A percentile compares a stretch with the other conserved stretches of the same genome.
Evolutionary conservation across 2,888 invertebrate genomes (phyloP).

Genomic region (Ennomos quercinarius): DNA sequence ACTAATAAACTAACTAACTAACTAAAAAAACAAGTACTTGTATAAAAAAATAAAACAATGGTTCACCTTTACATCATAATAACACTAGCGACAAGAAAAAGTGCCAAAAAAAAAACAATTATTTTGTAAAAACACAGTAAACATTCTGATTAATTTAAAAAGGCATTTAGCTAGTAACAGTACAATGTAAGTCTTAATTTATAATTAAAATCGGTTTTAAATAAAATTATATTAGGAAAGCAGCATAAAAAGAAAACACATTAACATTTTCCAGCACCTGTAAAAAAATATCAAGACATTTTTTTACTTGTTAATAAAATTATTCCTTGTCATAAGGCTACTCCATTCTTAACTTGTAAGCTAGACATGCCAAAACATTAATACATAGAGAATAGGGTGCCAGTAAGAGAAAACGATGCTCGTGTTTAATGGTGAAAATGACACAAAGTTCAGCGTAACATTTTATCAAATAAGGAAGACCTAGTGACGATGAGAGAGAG

Average conservation of each 20-base stretch:
- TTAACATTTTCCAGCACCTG: slow-evolving; percentile 28
- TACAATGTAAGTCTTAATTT: not conserved
- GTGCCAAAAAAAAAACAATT: too few species aligned
- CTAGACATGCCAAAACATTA: slow-evolving; percentile 64
- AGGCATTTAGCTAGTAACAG: not conserved
- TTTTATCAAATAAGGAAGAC: slow-evolving; percentile 32
- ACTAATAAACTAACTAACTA: not conserved
- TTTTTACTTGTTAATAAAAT: slow-evolving; percentile 25
- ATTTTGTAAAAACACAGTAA: too few species aligned
- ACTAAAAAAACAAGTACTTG: too few species aligned
- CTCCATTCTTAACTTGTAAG: slow-evolving; percentile 44
- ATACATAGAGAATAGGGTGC: slow-evolving; percentile 63
- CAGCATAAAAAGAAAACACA: slow-evolving; percentile 14
- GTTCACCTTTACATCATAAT: too few species aligned
- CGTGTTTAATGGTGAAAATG: slow-evolving; percentile 54
- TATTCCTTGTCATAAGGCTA: slow-evolving; percentile 23
- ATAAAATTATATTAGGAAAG: slow-evolving; percentile 8
- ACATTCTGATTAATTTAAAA: not conserved
- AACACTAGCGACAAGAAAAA: not conserved
- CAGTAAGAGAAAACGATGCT: slow-evolving; percentile 57
- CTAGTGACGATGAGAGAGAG: slow-evolving; percentile 46
- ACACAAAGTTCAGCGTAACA: slow-evolving; percentile 40
- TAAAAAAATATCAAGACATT: slow-evolving; percentile 24
- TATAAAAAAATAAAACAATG: too few species aligned
- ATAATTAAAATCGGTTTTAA: not conserved